A percentile compares a stretch with the other conserved stretches of the same genome.
Conservation (phyloP, 2,888 invertebrate species). For the Phragmatobia fuliginosa region DNA sequence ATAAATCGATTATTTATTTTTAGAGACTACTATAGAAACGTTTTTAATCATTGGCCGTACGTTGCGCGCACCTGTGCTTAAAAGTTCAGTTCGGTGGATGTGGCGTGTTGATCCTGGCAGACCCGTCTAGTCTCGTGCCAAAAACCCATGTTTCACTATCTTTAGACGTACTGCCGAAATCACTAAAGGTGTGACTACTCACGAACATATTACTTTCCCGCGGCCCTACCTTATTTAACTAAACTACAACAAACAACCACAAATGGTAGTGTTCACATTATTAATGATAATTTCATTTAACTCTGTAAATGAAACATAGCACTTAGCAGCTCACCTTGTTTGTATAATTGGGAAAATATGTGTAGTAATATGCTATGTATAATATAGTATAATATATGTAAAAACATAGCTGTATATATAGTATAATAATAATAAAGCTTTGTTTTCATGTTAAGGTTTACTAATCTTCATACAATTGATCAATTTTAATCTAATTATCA, state of each 20-base stretch:
- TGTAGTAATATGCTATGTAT: too few relatives aligned
- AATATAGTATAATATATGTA: too few relatives aligned
- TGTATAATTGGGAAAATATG: too few relatives aligned
- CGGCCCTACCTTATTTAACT: constrained; percentile 35
- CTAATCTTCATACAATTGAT: too few relatives aligned
- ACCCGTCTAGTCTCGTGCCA: constrained; percentile 45
- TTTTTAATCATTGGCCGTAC: constrained; percentile 21
- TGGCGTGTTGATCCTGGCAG: constrained; percentile 51
- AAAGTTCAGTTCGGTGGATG: constrained; percentile 40
- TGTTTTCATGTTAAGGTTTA: too few relatives aligned
- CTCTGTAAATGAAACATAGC: too few relatives aligned
- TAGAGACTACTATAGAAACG: constrained; percentile 23
- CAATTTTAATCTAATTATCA: too few relatives aligned
- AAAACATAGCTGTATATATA: too few relatives aligned
- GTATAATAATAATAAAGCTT: too few relatives aligned
- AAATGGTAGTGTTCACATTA: not conserved
- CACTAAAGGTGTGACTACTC: constrained; percentile 36
- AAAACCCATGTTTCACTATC: constrained; percentile 56
- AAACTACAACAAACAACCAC: not conserved
- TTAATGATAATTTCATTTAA: not conserved
- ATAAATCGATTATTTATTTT: constrained; percentile 10
- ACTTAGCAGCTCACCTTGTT: too few relatives aligned
- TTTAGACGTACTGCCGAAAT: constrained; percentile 48
- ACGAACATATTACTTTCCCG: constrained; percentile 31
- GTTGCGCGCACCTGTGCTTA: constrained; percentile 41